phyloP scores from a whole-genome alignment of 2,797 vertebrate species.

The Syncerus caffer region DNA sequence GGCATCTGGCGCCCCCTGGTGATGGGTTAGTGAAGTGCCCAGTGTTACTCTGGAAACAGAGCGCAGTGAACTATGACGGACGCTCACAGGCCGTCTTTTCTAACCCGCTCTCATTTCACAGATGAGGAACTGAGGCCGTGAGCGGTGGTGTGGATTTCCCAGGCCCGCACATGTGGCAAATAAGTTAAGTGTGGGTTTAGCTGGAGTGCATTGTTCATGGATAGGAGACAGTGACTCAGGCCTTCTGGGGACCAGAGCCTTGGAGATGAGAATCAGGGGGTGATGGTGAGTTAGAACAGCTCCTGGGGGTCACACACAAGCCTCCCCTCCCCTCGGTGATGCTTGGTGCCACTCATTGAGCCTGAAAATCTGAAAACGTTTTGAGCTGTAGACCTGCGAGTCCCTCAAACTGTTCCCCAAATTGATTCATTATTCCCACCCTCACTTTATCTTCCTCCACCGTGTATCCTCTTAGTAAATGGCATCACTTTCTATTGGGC shows the following conservation, averaged over 20 bases:
- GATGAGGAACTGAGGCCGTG: background rate
- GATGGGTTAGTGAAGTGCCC: background rate
- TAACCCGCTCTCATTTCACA: background rate
- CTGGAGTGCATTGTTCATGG: background rate
- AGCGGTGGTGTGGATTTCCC: background rate
- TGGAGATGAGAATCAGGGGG: background rate
- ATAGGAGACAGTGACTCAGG: background rate
- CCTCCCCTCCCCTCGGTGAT: background rate
- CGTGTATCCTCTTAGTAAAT: background rate
- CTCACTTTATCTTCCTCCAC: background rate
- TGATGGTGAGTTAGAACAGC: background rate
- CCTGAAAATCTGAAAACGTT: background rate
- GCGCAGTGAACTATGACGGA: fast-evolving
- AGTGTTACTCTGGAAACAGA: background rate
- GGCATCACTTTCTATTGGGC: too few species aligned
- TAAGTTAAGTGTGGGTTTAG: background rate
- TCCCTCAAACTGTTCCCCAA: background rate
- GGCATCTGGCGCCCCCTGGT: background rate
- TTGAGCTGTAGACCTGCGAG: background rate
- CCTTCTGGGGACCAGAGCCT: background rate
- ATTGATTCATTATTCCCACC: background rate
- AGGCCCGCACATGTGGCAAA: background rate
- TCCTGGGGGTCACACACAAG: background rate
- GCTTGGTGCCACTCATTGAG: background rate
- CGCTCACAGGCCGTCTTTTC: background rate